These are phyloP conservation scores for Neodontobutis hainanensis DNA, from an alignment of 2,113 vertebrate genomes.

Conservation along the genomic window DNA sequence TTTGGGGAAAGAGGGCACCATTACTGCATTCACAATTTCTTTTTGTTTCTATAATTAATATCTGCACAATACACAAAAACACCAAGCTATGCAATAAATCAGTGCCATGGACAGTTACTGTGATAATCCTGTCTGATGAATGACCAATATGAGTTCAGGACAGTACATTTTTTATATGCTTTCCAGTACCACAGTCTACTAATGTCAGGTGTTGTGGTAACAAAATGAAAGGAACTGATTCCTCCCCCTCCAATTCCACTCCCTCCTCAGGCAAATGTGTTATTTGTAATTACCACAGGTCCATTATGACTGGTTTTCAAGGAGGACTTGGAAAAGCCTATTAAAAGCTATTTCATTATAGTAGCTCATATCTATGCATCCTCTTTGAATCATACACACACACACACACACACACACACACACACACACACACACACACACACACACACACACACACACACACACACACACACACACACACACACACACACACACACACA, in stretches of 20 bases:
- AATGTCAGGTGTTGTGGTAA: slow-evolving; percentile 1
- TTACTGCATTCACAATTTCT: no score
- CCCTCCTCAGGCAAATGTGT: slow-evolving; percentile 61
- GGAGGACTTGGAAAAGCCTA: slow-evolving; percentile 60
- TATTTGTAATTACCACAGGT: slow-evolving; percentile 69
- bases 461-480: slow-evolving; percentile 5
- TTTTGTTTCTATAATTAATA: no score
- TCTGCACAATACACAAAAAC: not conserved
- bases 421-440: not conserved
- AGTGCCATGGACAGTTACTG: slow-evolving; percentile 40
- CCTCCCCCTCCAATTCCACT: slow-evolving; percentile 17
- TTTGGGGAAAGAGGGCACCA: no score
- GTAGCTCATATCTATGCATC: slow-evolving; percentile 43
- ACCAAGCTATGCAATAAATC: not conserved
- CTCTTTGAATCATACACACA: not conserved
- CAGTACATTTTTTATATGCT: no score
- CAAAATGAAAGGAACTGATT: slow-evolving; percentile 17
- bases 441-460: slow-evolving; percentile 4
- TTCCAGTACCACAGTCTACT: no score
- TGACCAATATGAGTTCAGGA: not conserved
- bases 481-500: not conserved
- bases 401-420: slow-evolving; percentile 5
- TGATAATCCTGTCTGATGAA: no score
- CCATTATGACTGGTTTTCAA: slow-evolving; percentile 71
- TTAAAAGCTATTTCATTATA: slow-evolving; percentile 77